Evolutionary conservation across 2,888 invertebrate genomes (phyloP), one percentile per base, ranked within the genome.

Genomic region (Polia nebulosa): DNA sequence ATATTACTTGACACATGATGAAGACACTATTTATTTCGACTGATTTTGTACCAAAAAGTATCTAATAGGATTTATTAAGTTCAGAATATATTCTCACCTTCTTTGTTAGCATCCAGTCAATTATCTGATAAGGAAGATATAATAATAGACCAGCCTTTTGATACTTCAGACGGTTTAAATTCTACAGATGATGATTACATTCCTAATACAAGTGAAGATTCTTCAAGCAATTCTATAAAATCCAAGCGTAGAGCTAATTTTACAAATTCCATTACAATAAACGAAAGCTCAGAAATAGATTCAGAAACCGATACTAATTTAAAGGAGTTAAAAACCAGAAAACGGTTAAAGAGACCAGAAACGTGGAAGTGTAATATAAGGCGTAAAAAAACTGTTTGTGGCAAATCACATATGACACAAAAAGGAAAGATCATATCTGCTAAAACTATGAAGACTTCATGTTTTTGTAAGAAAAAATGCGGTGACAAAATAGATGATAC

Each of bases 401-500:
- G 44, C 44, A 44, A 44, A 44, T 44, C 44, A 44, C 44, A 44
- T 44, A 20, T 44, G 20, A 44, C 44, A 44, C 44, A 44, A 20
- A 44, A 44, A 44, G 44, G 44, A 44, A 44, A 44, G 44, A 8
- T 44, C 44, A 44, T 44, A 20, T 20, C 20, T 20, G 44, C 44
- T 44, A 44, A 44, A 20, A 44, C 44, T 44, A 44, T 44, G 20
- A 20, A 44, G 44, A 44, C 20, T 44, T 44, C 44, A 20, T 44
- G 44, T 41, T 20, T 39, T 8, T 56, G 36, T 56, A 39, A 22
- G 20, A 56, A 56, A 44, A 44, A 20, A 20, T 44, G 20, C 20
- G 44, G 44, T 44, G 44, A 44, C n/a, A 44, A 44, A 44, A 44
- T 44, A 44, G 44, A 44, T 44, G 44, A 44, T 44, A 44, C 44